Percentiles rank a stretch among this genome's conserved stretches.
These are phyloP conservation scores for Calliphora vomitoria DNA, from an alignment of 2,888 invertebrate genomes.

Conservation along the genomic window DNA sequence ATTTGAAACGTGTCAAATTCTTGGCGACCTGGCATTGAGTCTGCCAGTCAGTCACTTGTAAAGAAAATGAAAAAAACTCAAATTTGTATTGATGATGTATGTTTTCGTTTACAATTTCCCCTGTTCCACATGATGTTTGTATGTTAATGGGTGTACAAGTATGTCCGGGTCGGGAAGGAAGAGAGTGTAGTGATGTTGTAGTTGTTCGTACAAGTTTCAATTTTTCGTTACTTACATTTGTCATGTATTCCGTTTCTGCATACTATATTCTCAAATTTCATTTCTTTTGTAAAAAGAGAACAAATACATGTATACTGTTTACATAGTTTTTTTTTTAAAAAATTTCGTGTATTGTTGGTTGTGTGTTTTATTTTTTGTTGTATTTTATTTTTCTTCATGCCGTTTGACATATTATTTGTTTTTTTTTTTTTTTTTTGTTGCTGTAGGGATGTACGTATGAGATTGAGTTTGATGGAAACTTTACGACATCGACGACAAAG, in stretches of 20 bases:
- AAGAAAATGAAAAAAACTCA: conserved; percentile 1
- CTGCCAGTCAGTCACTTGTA: conserved; percentile 28
- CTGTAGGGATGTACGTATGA: conserved; percentile 14
- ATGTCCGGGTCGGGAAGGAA: not conserved
- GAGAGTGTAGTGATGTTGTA: not conserved
- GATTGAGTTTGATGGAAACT: conserved; percentile 52
- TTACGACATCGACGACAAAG: conserved; percentile 60
- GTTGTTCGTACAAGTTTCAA: conserved; percentile 24
- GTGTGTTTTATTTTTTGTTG: conserved; percentile 14
- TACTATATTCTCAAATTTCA: conserved; percentile 34
- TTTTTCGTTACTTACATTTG: conserved; percentile 61
- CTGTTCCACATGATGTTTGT: conserved; percentile 12
- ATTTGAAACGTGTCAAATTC: not conserved
- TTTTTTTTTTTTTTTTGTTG: conserved; percentile 15
- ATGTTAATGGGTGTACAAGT: conserved; percentile 29
- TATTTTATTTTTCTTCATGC: conserved; percentile 44
- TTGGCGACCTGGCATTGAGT: not conserved
- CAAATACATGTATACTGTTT: conserved; percentile 33
- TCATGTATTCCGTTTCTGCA: conserved; percentile 51
- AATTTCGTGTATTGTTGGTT: conserved; percentile 5
- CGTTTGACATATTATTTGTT: conserved; percentile 55
- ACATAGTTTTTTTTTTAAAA: not conserved
- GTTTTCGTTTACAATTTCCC: conserved; percentile 27
- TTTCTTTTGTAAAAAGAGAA: conserved; percentile 50
- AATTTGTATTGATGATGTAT: conserved; percentile 66